These are phyloP conservation scores for Drosophila leontia DNA, from an alignment of 1,140 invertebrate species.

Conservation along the genomic window DNA sequence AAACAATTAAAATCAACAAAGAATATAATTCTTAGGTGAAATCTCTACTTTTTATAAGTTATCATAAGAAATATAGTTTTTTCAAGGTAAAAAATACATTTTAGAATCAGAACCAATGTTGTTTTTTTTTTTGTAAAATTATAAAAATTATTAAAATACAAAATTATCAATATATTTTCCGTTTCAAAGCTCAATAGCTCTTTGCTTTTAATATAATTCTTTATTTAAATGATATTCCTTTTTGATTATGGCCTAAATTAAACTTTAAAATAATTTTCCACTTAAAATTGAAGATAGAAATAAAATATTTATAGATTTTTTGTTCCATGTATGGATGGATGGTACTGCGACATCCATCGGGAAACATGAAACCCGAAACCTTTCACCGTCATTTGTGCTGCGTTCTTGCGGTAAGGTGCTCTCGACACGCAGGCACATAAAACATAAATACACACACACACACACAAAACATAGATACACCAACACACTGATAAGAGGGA, in stretches of 20 bases:
- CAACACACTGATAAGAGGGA: conserved; percentile 11
- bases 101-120: neutral
- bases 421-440: conserved; percentile 34
- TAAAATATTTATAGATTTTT: neutral
- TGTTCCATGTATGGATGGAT: conserved; percentile 1
- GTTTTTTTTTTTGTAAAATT: neutral
- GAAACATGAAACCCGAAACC: conserved; percentile 74
- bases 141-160: no score
- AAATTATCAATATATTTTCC: no score
- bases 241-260: rapidly evolving
- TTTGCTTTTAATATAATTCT: no score
- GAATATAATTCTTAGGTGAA: neutral
- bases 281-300: neutral
- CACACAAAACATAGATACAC: conserved; percentile 20
- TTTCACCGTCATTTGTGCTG: conserved; percentile 60
- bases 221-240: neutral
- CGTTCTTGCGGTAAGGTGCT: conserved; percentile 55
- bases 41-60: neutral
- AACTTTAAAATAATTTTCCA: neutral
- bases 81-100: neutral
- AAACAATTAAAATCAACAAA: neutral
- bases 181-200: neutral
- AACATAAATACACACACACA: conserved; percentile 5
- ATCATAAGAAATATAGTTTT: neutral
- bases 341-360: conserved; percentile 35